Conservation (phyloP, 2,797 vertebrate species). For the Labroides dimidiatus region DNA sequence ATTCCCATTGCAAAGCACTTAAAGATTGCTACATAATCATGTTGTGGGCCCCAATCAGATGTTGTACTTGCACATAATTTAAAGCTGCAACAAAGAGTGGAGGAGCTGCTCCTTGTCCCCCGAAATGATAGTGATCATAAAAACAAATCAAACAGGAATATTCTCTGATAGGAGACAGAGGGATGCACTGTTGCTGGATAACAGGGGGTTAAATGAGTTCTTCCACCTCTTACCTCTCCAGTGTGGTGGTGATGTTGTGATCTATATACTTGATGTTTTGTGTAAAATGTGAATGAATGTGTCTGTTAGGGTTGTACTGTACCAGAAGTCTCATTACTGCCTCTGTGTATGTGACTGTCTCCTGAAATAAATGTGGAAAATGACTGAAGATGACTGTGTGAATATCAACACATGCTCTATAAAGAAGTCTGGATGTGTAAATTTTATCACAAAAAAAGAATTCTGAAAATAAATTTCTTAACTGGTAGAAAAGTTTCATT, state of each 20-base stretch:
- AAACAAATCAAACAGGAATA: conserved; percentile 41
- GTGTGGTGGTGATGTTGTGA: conserved; percentile 66
- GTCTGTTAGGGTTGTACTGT: conserved; percentile 54
- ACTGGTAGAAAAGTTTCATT: no score
- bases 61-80: conserved; percentile 32
- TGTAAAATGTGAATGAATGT: conserved; percentile 69
- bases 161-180: conserved; percentile 64
- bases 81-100: conserved; percentile 35
- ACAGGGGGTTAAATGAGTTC: conserved; percentile 52
- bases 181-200: conserved; percentile 34
- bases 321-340: conserved; percentile 53
- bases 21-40: neutral
- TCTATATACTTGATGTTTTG: conserved; percentile 64
- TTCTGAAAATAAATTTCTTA: no score
- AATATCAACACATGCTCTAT: neutral
- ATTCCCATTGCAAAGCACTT: conserved; percentile 29
- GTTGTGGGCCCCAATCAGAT: conserved; percentile 33
- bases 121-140: conserved; percentile 22
- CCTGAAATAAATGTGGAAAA: conserved; percentile 65
- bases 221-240: conserved; percentile 73
- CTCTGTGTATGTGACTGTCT: conserved; percentile 53
- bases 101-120: conserved; percentile 17
- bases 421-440: neutral
- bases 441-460: no score
- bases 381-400: neutral